phyloP scores from a whole-genome alignment of 2,113 vertebrate genomes.

The Asarcornis scutulata region DNA sequence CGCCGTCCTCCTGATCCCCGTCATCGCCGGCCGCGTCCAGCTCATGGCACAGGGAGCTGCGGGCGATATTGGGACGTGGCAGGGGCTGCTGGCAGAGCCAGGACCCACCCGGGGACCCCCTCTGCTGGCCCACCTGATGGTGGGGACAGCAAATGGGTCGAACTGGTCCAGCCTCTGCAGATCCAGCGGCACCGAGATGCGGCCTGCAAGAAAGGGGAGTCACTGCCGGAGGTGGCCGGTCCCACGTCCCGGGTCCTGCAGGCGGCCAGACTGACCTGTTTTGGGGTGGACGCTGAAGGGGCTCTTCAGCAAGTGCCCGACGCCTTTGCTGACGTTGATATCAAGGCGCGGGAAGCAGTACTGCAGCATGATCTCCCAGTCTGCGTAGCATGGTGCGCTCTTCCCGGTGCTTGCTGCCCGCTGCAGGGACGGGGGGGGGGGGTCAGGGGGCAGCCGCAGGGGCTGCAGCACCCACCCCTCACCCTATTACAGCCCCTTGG shows the following conservation, averaged over 20 bases:
- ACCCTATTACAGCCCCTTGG: rapidly evolving
- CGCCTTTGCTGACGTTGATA: conserved; percentile 93
- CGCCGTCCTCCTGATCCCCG: conserved; percentile 69
- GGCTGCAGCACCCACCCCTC: rapidly evolving
- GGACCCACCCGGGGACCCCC: rapidly evolving
- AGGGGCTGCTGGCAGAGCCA: rapidly evolving
- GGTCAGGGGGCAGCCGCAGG: rapidly evolving
- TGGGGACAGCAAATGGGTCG: conserved; percentile 91
- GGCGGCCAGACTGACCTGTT: conserved; percentile 76
- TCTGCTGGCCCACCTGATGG: conserved; percentile 79
- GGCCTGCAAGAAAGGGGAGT: conserved; percentile 70
- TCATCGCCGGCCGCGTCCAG: conserved; percentile 79
- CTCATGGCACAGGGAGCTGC: conserved; percentile 87
- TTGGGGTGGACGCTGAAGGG: conserved; percentile 98
- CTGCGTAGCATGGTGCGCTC: conserved; percentile 62
- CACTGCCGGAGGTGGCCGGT: rapidly evolving
- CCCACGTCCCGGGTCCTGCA: rapidly evolving
- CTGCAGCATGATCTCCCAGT: conserved; percentile 94
- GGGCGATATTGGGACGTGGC: rapidly evolving
- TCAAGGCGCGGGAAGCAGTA: conserved; percentile 96
- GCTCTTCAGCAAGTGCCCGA: conserved; percentile 95
- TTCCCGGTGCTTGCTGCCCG: not conserved
- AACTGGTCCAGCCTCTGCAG: conserved; percentile 87
- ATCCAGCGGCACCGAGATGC: conserved; percentile 93
- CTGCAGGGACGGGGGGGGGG: rapidly evolving